Conservation (phyloP, 2,113 vertebrate genomes). For the Dunckerocampus dactyliophorus region DNA sequence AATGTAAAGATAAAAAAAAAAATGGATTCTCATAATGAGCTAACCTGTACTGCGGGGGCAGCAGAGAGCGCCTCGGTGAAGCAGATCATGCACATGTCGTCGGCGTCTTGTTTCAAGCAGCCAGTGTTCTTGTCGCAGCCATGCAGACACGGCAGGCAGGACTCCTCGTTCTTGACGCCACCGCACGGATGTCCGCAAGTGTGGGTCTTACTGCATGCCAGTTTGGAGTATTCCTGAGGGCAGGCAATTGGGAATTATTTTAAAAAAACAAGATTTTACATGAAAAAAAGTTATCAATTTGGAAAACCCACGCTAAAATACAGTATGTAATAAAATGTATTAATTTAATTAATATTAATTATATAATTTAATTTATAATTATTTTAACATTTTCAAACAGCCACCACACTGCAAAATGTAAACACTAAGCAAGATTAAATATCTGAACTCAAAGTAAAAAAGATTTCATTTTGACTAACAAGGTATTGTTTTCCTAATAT, state of each 20-base stretch:
- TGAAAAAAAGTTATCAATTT: too few relatives aligned
- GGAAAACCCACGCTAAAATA: too few relatives aligned
- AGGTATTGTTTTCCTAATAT: too few relatives aligned
- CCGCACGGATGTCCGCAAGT: conserved; percentile 92
- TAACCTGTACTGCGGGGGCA: conserved; percentile 94
- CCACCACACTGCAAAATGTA: too few relatives aligned
- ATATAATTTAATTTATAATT: too few relatives aligned
- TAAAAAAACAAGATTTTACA: not conserved
- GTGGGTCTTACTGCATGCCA: conserved; percentile 94
- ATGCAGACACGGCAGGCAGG: conserved; percentile 90
- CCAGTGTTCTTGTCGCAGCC: conserved; percentile 89
- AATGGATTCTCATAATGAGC: not conserved
- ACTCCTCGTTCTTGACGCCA: conserved; percentile 92
- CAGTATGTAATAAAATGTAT: too few relatives aligned
- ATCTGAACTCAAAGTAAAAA: too few relatives aligned
- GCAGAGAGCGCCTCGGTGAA: conserved; percentile 98
- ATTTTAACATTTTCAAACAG: too few relatives aligned
- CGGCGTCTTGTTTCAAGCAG: conserved; percentile 92
- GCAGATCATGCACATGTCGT: conserved; percentile 99
- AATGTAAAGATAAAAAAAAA: not conserved
- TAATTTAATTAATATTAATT: too few relatives aligned
- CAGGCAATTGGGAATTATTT: not conserved
- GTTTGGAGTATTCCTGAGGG: conserved; percentile 90
- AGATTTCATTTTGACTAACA: too few relatives aligned
- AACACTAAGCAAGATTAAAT: too few relatives aligned